phyloP scores from a whole-genome alignment of 1,140 invertebrate species.

The Brachionus sp. region DNA sequence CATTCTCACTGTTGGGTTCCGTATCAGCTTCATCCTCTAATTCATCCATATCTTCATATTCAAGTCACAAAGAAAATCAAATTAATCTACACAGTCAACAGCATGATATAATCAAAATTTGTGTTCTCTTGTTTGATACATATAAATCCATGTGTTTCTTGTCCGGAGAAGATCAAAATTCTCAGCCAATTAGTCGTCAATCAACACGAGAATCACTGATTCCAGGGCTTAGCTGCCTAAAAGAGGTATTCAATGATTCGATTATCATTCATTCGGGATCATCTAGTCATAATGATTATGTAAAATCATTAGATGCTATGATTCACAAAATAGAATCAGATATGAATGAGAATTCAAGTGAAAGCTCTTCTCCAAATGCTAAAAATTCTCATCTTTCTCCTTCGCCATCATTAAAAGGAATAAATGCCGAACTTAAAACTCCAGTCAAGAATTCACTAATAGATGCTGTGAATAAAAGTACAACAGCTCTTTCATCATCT shows the following conservation, averaged over 20 bases:
- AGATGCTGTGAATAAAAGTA: not conserved
- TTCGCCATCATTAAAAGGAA: not conserved
- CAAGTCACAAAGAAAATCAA: not conserved
- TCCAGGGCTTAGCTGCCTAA: conserved; percentile 8
- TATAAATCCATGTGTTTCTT: conserved; percentile 19
- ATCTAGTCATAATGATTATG: conserved; percentile 16
- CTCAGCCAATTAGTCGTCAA: not conserved
- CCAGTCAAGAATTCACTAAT: conserved; percentile 3
- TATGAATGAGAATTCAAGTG: not conserved
- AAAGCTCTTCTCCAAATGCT: not conserved
- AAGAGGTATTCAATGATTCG: conserved; percentile 11
- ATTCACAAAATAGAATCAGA: conserved; percentile 5
- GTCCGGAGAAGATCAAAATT: not conserved
- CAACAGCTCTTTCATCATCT: not conserved
- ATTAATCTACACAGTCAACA: conserved; percentile 24
- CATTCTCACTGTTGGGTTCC: not conserved
- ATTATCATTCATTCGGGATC: conserved; percentile 31
- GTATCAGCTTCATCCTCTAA: not conserved
- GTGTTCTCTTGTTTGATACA: conserved; percentile 38
- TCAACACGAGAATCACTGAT: conserved; percentile 27
- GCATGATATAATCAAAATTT: conserved; percentile 14
- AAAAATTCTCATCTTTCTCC: not conserved
- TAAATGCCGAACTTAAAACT: not conserved
- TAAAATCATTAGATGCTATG: conserved; percentile 12
- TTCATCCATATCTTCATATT: not conserved